Evolutionary conservation across 2,888 invertebrate genomes (phyloP).

Genomic region (Drosophila subsilvestris): DNA sequence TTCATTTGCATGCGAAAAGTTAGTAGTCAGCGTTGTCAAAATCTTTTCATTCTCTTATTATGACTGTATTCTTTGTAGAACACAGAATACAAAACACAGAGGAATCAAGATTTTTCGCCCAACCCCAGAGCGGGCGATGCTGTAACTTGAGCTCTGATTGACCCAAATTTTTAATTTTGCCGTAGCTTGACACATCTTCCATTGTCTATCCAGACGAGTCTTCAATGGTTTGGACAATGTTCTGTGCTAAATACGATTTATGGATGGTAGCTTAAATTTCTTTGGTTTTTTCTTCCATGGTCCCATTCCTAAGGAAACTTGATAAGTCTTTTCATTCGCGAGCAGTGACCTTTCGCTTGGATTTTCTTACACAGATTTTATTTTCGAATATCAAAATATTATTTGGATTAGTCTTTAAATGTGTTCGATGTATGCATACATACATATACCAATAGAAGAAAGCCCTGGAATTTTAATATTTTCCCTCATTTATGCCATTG

Average conservation of each 20-base stretch:
- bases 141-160: conserved; percentile 72
- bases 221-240: conserved; percentile 34
- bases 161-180: conserved; percentile 59
- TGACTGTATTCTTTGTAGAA: conserved; percentile 35
- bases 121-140: conserved; percentile 32
- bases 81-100: background rate
- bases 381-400: background rate
- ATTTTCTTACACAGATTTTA: background rate
- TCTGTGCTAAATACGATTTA: conserved; percentile 62
- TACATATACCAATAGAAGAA: too few relatives aligned
- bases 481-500: too few relatives aligned
- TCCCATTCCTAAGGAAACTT: conserved; percentile 44
- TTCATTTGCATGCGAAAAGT: conserved; percentile 66
- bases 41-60: conserved; percentile 55
- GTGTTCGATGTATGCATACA: too few relatives aligned
- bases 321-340: conserved; percentile 33
- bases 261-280: conserved; percentile 25
- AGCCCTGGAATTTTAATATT: too few relatives aligned
- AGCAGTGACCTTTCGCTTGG: conserved; percentile 55
- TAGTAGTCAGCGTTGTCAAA: conserved; percentile 23
- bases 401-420: background rate
- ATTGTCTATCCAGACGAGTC: conserved; percentile 25
- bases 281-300: conserved; percentile 51
- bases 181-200: conserved; percentile 48
- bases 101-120: conserved; percentile 34